A percentile compares a stretch with the other conserved stretches of the same genome.
Evolutionary conservation across 2,797 vertebrate species (phyloP).

Genomic region (Lophotriccus pileatus): DNA sequence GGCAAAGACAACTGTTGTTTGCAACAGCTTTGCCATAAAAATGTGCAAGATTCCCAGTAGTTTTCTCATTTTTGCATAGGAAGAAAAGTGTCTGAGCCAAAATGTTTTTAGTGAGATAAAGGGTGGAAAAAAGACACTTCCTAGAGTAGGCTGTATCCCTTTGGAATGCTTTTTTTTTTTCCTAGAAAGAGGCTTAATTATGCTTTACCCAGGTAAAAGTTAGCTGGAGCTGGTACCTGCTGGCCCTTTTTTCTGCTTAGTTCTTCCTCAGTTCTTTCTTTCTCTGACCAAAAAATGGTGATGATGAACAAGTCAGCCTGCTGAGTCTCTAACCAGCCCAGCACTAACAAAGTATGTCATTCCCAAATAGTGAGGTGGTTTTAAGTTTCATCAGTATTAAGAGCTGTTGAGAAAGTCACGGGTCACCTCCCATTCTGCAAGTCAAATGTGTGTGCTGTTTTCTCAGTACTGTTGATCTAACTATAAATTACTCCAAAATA

Average conservation of each 20-base stretch:
- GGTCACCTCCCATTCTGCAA: background rate
- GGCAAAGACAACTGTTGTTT: background rate
- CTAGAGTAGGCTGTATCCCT: background rate
- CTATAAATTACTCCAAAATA: background rate
- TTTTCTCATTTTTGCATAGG: background rate
- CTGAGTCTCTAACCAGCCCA: background rate
- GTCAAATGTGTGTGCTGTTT: background rate
- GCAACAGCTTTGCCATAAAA: background rate
- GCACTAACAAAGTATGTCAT: background rate
- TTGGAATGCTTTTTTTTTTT: background rate
- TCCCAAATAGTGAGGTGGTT: background rate
- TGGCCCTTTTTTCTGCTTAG: background rate
- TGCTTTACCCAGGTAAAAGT: background rate
- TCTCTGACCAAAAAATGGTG: background rate
- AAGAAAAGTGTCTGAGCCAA: background rate
- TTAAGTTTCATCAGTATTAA: background rate
- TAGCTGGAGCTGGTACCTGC: background rate
- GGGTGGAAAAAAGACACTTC: background rate
- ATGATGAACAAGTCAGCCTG: background rate
- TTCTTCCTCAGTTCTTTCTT: background rate
- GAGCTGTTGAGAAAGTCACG: background rate
- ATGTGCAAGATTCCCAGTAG: background rate
- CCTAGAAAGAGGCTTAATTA: background rate
- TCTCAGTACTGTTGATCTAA: background rate
- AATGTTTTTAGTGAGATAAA: background rate